phyloP scores from a whole-genome alignment of 2,113 vertebrate species.

The Acanthisitta chloris region DNA sequence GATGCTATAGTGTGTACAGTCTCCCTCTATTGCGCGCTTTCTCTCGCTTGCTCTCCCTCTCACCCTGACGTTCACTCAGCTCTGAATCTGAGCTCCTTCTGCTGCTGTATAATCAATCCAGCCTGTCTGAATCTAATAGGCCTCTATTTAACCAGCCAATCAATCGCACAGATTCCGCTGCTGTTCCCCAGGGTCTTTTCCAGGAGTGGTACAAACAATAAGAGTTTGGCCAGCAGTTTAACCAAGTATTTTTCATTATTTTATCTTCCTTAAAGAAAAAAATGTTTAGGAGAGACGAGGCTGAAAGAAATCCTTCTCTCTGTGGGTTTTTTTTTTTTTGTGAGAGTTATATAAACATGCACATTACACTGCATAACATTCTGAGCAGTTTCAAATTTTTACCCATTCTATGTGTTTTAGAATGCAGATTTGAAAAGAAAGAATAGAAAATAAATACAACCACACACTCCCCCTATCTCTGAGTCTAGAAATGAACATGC shows the following conservation, averaged over 20 bases:
- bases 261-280: conserved; percentile 27
- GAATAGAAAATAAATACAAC: background rate
- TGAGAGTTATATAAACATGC: background rate
- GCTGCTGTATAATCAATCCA: conserved; percentile 77
- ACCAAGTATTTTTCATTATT: conserved; percentile 59
- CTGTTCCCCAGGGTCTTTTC: conserved; percentile 62
- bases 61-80: conserved; percentile 57
- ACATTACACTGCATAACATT: background rate
- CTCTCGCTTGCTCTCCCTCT: background rate
- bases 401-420: background rate
- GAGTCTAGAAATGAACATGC: background rate
- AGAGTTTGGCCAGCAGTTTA: conserved; percentile 72
- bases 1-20: background rate
- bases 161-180: conserved; percentile 72
- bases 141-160: conserved; percentile 81
- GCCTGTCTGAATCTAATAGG: conserved; percentile 78
- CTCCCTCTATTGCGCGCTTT: background rate
- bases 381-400: background rate
- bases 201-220: conserved; percentile 59
- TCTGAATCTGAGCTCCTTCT: conserved; percentile 65
- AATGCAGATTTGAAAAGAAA: background rate
- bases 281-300: background rate
- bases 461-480: fast-evolving
- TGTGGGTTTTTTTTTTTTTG: background rate
- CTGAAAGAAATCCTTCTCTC: background rate